Evolutionary conservation across 2,888 invertebrate genomes (phyloP).

Genomic region (Notodonta dromedarius): DNA sequence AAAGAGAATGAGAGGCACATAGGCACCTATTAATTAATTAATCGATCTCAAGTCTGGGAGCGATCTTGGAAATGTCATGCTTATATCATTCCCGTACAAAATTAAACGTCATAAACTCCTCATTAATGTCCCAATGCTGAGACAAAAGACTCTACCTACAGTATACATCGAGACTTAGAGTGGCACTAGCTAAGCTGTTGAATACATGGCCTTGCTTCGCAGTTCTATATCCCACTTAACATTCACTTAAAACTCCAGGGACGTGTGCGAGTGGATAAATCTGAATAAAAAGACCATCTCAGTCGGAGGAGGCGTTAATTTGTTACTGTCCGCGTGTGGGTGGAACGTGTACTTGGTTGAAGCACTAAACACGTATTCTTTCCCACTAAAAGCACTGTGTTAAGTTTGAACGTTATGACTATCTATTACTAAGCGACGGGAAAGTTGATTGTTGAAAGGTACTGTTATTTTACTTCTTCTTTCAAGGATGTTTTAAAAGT

Average conservation of each 20-base stretch:
- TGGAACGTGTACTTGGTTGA: constrained; percentile 23
- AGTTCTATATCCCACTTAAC: constrained; percentile 28
- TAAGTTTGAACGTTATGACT: constrained; percentile 9
- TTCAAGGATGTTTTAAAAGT: too few relatives aligned
- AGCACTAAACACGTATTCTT: constrained; percentile 12
- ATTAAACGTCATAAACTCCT: neutral
- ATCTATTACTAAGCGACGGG: too few relatives aligned
- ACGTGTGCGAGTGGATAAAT: constrained; percentile 46
- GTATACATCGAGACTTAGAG: too few relatives aligned
- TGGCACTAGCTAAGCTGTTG: neutral
- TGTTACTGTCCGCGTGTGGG: constrained; percentile 46
- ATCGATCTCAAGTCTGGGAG: too few relatives aligned
- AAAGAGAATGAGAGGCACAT: too few relatives aligned
- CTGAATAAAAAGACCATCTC: constrained; percentile 52
- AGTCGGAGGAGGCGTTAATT: constrained; percentile 58
- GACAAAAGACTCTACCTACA: too few relatives aligned
- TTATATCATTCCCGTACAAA: too few relatives aligned
- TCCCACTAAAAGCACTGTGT: constrained; percentile 24
- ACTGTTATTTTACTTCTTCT: too few relatives aligned
- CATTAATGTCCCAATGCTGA: neutral
- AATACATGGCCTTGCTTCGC: neutral
- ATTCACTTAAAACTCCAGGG: constrained; percentile 52
- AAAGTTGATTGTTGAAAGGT: too few relatives aligned
- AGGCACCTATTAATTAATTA: neutral
- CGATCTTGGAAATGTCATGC: too few relatives aligned